These are phyloP conservation scores for Zapornia atra DNA, from an alignment of 2,113 vertebrate species.

Conservation along the genomic window DNA sequence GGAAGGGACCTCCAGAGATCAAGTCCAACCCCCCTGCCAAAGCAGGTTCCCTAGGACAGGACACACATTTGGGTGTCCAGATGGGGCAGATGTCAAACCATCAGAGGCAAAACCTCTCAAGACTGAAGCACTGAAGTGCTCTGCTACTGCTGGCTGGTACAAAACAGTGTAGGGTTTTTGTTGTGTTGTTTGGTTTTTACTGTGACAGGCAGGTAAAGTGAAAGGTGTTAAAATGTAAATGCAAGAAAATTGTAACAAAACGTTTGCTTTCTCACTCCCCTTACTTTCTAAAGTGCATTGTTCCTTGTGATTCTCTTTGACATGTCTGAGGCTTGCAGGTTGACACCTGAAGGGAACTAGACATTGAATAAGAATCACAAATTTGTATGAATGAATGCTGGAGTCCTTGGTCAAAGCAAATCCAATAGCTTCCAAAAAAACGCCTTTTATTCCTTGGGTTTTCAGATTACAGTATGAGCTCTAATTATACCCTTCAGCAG, in stretches of 20 bases:
- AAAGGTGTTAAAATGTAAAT: background rate
- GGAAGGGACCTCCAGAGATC: too few species aligned
- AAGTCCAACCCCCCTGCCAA: too few species aligned
- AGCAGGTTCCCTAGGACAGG: too few species aligned
- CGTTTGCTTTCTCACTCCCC: background rate
- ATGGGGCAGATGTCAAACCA: background rate
- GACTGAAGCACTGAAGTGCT: background rate
- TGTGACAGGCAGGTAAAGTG: background rate
- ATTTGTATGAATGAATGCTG: background rate
- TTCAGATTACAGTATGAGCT: background rate
- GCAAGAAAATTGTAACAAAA: background rate
- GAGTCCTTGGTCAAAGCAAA: background rate
- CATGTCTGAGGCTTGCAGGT: background rate
- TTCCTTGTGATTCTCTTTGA: background rate
- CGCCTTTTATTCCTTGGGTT: background rate
- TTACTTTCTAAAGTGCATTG: background rate
- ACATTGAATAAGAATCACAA: background rate
- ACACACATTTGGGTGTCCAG: too few species aligned
- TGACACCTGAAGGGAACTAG: background rate
- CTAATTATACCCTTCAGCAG: background rate
- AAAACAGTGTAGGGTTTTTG: background rate
- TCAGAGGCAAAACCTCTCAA: background rate
- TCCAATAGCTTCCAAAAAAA: background rate
- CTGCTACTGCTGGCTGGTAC: background rate
- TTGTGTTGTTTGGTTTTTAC: background rate